Evolutionary conservation across 2,797 vertebrate genomes (phyloP), one percentile per base, ranked within the genome.

Genomic region (Danio tinwini): DNA sequence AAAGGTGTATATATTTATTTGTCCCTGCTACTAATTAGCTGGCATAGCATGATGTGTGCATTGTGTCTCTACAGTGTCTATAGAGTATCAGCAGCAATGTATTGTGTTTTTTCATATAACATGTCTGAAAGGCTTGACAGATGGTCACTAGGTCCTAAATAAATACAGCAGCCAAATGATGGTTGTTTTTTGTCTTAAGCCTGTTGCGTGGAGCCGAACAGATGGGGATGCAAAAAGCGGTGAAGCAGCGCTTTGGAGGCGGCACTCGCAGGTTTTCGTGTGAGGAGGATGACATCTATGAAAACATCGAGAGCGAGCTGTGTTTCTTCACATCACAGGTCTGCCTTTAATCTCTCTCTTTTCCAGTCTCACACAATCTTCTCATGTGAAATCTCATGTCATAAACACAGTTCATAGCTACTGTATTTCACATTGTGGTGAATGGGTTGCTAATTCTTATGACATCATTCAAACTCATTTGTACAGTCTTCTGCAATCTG

Each of bases 301-400:
- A 98, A 91, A 97, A 98, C 88, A 96, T 98, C 1, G 98, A 99
- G 90, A 99, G 95, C 3, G 97, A 99, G 89, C 90, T 97, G 67
- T 94, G 94, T 87, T 99, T 99, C 92, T 98, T 99, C 91, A 97
- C 96, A 39, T 99, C 97, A 69, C 98, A 98, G 96, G 98, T 97
- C 83, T 87, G 84, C 45, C 84, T 87, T 83, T 76, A 0, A 90
- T 97, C 96, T 97, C 97, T 97, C 97, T 91, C 95, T 97, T 88
- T 98, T 97, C 87, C 94, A 97, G 91, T 97, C 97, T 89, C 98
- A 95, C 9, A 96, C 12, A 97, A 96, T 89, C 93, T 97, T 63
- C 9, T 61, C 53, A 39, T 37, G 11, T 47, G 21, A 68, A 55
- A 14, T 58, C 11, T 49, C 3, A 58, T 39, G 16, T 16, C 12